Evolutionary conservation across 2,888 invertebrate species (phyloP).

Genomic region (Ornithoptera priamus): DNA sequence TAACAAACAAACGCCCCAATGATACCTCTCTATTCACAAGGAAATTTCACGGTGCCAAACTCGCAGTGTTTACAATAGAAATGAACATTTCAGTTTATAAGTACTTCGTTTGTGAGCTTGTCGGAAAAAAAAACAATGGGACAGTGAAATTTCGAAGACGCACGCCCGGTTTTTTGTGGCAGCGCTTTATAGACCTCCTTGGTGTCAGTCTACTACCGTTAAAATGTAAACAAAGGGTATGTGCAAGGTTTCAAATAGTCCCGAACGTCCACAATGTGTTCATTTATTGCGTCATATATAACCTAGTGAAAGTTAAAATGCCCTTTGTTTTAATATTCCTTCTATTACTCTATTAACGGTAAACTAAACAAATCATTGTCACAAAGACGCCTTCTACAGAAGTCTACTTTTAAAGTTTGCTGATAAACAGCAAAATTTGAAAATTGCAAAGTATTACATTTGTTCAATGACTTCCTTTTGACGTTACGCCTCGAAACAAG

Average conservation of each 20-base stretch:
- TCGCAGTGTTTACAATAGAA: slow-evolving; percentile 58
- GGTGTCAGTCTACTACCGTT: slow-evolving; percentile 67
- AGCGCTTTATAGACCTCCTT: slow-evolving; percentile 57
- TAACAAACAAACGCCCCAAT: slow-evolving; percentile 64
- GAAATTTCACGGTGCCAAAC: slow-evolving; percentile 67
- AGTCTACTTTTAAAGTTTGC: slow-evolving; percentile 58
- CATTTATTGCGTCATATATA: slow-evolving; percentile 74
- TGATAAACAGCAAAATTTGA: slow-evolving; percentile 55
- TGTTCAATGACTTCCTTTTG: not conserved
- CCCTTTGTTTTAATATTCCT: slow-evolving; percentile 53
- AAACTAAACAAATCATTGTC: slow-evolving; percentile 53
- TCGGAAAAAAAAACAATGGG: slow-evolving; percentile 53
- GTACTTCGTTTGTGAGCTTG: slow-evolving; percentile 54
- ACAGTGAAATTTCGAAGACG: slow-evolving; percentile 58
- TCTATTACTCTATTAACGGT: slow-evolving; percentile 57
- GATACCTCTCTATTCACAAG: slow-evolving; percentile 64
- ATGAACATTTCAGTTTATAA: slow-evolving; percentile 52
- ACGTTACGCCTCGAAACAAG: not conserved
- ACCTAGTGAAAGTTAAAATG: slow-evolving; percentile 72
- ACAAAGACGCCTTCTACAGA: slow-evolving; percentile 59
- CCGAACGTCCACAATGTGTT: slow-evolving; percentile 50
- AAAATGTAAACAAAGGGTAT: slow-evolving; percentile 62
- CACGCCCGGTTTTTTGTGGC: slow-evolving; percentile 60
- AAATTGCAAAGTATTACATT: not conserved
- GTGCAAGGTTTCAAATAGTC: slow-evolving; percentile 48